Evolutionary conservation across 2,888 invertebrate species (phyloP), one percentile per base, ranked within the genome.

Genomic region (Imbricaverruca yamaguchii): DNA sequence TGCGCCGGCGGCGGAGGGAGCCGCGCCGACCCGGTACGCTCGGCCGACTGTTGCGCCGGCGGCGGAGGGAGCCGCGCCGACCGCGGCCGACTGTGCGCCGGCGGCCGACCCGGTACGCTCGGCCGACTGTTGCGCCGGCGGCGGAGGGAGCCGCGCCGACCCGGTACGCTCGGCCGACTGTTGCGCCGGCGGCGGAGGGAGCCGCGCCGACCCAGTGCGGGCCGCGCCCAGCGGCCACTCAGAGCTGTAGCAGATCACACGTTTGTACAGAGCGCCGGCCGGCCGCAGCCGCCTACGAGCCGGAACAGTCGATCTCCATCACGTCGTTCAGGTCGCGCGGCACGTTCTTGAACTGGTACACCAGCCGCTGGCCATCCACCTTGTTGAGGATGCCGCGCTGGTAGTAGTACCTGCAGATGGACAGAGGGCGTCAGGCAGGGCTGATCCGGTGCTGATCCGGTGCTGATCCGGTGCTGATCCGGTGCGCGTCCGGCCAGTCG

Each of bases 341-440:
- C 87, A 99, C 97, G 89, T 98, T 98, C 84, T 98, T 98, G 90
- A 99, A 99, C 90, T 98, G 98, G 89, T 99, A 99, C 83, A 99
- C 99, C 85, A 99, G 91, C 85, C 99, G 91, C 89, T 99, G 99
- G 53, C 99, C 99, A 89, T 99, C 98, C 83, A 99, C 98, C 89
- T 99, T 99, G 85, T 98, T 98, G 85, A 99, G 90, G 87, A 99
- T 99, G 85, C 98, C 98, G 84, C 98, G 92, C 89, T 98, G 98
- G 89, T 99, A 99, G 89, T 99, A 99, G 89, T 99, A 99, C 89
- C 90, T 90, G 39, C 39, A 39, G 39, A 39, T 4, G 39, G 39
- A 39, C 39, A 39, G 39, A 39, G 39, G 39, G 39, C 39, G 39
- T 39, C 39, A 39, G 39, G 39, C 39, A 4, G 39, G 39, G 39